phyloP scores from a whole-genome alignment of 2,888 invertebrate genomes.

The Polymixis lichenea region DNA sequence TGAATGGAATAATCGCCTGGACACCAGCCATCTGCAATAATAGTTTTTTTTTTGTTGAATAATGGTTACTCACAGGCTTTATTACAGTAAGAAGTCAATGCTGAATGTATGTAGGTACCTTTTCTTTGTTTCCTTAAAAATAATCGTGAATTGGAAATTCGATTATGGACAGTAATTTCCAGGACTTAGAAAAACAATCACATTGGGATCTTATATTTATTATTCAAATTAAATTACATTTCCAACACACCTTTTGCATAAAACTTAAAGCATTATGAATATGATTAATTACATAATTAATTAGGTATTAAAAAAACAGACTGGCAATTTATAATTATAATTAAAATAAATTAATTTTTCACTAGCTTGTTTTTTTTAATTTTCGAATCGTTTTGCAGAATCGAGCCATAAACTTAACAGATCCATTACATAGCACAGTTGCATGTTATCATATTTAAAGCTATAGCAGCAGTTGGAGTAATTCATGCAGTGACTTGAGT shows the following conservation, averaged over 20 bases:
- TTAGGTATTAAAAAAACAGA: background rate
- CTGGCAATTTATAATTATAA: background rate
- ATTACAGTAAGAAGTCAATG: background rate
- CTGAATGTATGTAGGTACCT: constrained; percentile 24
- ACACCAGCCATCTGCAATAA: constrained; percentile 84
- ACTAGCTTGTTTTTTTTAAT: background rate
- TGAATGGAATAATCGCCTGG: constrained; percentile 88
- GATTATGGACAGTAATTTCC: background rate
- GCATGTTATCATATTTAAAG: background rate
- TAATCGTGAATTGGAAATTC: background rate
- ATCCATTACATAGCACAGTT: background rate
- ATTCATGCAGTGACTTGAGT: background rate
- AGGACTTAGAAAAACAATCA: constrained; percentile 22
- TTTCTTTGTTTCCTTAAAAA: constrained; percentile 7
- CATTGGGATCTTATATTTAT: constrained; percentile 49
- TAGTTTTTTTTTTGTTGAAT: background rate
- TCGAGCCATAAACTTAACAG: background rate
- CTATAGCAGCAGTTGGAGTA: background rate
- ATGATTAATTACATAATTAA: constrained; percentile 25
- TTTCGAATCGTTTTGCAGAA: background rate
- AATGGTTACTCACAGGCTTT: background rate
- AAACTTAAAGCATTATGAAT: constrained; percentile 42
- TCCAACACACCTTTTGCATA: constrained; percentile 47
- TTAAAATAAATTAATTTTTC: constrained; percentile 6
- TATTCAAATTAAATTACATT: constrained; percentile 55